Conservation (phyloP, 2,888 invertebrate genomes). For the Nymphalis urticae region DNA sequence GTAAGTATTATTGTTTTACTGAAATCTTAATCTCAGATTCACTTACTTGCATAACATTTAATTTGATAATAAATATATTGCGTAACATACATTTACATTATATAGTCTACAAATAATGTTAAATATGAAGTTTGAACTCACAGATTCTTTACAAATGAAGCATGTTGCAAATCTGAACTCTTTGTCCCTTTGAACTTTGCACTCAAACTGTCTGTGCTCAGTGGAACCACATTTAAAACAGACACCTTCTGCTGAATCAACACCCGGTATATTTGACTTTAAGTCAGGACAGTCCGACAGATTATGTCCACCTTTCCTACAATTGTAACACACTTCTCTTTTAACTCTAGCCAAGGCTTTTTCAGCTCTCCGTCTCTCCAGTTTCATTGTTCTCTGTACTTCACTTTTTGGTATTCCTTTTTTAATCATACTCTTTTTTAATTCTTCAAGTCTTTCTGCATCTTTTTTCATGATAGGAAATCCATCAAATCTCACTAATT, state of each 20-base stretch:
- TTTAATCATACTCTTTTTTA: constrained; percentile 84
- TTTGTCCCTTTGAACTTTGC: constrained; percentile 84
- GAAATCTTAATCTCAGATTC: no score
- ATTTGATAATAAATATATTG: no score
- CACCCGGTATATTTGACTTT: constrained; percentile 75
- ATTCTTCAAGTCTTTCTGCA: constrained; percentile 82
- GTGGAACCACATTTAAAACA: constrained; percentile 96
- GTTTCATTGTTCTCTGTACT: constrained; percentile 84
- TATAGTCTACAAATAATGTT: background rate
- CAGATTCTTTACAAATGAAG: constrained; percentile 91
- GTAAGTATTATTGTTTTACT: no score
- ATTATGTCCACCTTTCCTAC: constrained; percentile 88
- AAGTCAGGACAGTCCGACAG: constrained; percentile 90
- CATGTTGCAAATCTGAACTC: constrained; percentile 92
- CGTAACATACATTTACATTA: no score
- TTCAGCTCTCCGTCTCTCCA: constrained; percentile 87
- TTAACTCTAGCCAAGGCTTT: constrained; percentile 85
- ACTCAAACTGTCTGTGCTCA: constrained; percentile 89
- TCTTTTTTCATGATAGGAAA: constrained; percentile 88
- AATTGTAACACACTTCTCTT: constrained; percentile 90
- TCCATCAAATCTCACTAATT: constrained; percentile 84
- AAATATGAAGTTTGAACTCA: constrained; percentile 47
- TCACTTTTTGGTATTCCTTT: constrained; percentile 86
- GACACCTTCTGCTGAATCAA: constrained; percentile 83
- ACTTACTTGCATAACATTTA: no score